Conservation (phyloP, 2,797 vertebrate species). For the Tadarida brasiliensis region DNA sequence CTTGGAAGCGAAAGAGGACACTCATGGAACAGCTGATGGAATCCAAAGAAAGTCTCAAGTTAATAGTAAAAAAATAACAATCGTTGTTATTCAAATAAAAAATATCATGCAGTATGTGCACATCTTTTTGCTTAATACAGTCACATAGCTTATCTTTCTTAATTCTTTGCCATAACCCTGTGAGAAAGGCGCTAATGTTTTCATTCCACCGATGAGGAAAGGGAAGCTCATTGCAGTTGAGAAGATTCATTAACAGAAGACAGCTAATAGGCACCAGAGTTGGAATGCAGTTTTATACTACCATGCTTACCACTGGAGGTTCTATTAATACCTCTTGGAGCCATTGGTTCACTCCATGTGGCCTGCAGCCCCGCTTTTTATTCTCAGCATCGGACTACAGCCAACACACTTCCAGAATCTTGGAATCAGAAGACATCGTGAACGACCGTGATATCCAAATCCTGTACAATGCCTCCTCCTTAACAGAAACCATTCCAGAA, state of each 20-base stretch:
- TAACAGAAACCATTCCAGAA: not conserved
- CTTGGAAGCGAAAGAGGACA: not conserved
- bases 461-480: not conserved
- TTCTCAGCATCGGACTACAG: not conserved
- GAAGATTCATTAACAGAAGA: not conserved
- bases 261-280: not conserved
- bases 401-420: not conserved
- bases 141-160: slow-evolving; percentile 24
- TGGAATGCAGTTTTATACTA: not conserved
- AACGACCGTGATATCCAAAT: not conserved
- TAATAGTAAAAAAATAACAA: not conserved
- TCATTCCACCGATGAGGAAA: not conserved
- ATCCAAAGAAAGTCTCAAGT: not conserved
- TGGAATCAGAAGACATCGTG: not conserved
- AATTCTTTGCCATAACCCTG: slow-evolving; percentile 7
- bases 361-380: not conserved
- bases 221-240: not conserved
- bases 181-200: not conserved
- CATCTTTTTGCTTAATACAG: not conserved
- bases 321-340: not conserved
- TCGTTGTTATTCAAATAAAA: slow-evolving; percentile 18
- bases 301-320: not conserved
- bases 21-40: not conserved
- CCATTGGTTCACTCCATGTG: not conserved
- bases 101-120: not conserved